Base-by-base conservation (phyloP, 2,113 vertebrate genomes). In the Embiotoca jacksoni region DNA sequence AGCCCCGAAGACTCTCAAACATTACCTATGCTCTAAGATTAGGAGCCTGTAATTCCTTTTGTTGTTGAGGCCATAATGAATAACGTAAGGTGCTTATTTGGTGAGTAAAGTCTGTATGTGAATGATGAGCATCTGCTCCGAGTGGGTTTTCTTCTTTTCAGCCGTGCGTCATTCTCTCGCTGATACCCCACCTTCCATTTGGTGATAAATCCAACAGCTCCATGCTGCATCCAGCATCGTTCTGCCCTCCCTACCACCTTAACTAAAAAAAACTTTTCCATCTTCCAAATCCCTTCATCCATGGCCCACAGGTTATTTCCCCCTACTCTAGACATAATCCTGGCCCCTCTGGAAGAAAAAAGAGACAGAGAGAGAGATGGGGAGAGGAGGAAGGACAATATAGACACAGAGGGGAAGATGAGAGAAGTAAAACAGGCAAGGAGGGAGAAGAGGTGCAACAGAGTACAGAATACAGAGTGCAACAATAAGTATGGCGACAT, bases 281-380 rank as follows among this genome's bases (percentile, higher is more conserved):
- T 83, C 86, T 74, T 64, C 67, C 53, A 69, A 91, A 82, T 91
- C 85, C 83, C 79, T 90, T 89, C 86, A 87, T 87, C 80, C 77
- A 66, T 65, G 73, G 78, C 78, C 84, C 67, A 65, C 83, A 86
- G 84, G 81, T 91, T 91, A 89, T 86, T 85, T 91, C 61, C 37
- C 59, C 78, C 60, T 61, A 82, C 83, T 83, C 77, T 58, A 83
- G 64, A 83, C 83, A 88, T 84, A 87, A 92, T 85, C 82, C 72
- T 77, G 54, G 75, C 77, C 83, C 66, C 57, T 86, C 53, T 63
- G 59, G 71, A 74, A 54, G 70, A 64, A 65, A 84, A 52, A 62
- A 60, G 63, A 78, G 36, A 68, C 1, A 62, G 39, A 69, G 59
- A 62, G 55, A 58, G 39, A 23, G n/a, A 33, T 11, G 31, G 41